Base-by-base conservation (phyloP, 2,113 vertebrate species). In the Mesembrinibis cayennensis region DNA sequence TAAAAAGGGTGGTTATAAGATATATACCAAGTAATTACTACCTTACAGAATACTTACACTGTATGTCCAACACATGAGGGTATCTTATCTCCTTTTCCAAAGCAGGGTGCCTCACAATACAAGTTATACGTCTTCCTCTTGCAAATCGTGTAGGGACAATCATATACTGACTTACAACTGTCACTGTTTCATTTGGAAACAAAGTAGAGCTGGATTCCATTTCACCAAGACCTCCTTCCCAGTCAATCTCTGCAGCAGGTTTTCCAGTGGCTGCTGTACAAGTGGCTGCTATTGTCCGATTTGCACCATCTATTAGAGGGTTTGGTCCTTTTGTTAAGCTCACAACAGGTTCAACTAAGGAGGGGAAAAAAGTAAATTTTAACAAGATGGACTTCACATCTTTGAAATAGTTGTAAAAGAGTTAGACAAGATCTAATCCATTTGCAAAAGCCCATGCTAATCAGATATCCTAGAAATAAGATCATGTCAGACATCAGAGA, bases 191-290 rank as follows among this genome's bases (percentile, higher is more conserved):
- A 91, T 99, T 99, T 63, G 98, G 88, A 97, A 99, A 99, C 17
- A 98, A 87, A 65, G 97, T 98, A 45, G 95, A 97, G 56, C 94
- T 98, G 76, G 95, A 97, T 94, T 99, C 98, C 45, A 97, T 98
- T 76, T 98, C 97, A 62, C 99, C 99, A 53, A 98, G 97, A 87
- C 98, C 97, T 89, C 98, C 99, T 98, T 99, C 99, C 99, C 99
- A 99, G 89, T 98, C 98, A 80, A 99, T 98, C 56, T 98, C 97
- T 8, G 99, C 99, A n/a, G 98, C 98, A 65, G 99, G 99, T 74
- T 99, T 99, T 65, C 99, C 99, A 34, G 98, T 98, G 91, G 99
- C 99, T 55, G 99, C 99, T 34, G 98, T 99, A 97, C 99, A 99
- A 74, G 98, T 98, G 55, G 99, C 99, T 98, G 99, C 99, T 97